phyloP scores from a whole-genome alignment of 2,797 vertebrate genomes.

The Pangasius sanitwongsei region DNA sequence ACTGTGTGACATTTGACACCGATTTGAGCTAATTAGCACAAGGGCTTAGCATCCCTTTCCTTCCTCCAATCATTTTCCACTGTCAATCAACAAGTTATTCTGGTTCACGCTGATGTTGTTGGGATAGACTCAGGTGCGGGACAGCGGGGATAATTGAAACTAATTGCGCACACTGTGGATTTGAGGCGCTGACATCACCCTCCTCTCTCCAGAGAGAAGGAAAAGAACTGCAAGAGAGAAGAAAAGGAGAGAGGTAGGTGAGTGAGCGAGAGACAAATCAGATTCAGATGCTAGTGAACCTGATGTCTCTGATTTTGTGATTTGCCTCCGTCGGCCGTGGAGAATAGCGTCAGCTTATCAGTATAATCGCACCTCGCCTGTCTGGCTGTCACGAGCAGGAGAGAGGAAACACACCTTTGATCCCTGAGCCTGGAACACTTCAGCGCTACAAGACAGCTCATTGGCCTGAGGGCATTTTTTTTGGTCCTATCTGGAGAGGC shows the following conservation, averaged over 20 bases:
- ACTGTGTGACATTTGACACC: conserved; percentile 70
- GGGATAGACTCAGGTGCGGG: conserved; percentile 69
- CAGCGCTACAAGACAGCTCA: conserved; percentile 56
- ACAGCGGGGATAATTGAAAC: conserved; percentile 79
- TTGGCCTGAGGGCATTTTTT: conserved; percentile 65
- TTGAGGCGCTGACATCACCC: conserved; percentile 74
- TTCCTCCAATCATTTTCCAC: conserved; percentile 74
- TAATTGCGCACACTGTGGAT: conserved; percentile 78
- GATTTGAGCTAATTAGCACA: conserved; percentile 74
- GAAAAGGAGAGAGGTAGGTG: conserved; percentile 35
- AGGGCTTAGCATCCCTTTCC: conserved; percentile 67
- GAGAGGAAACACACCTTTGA: conserved; percentile 71
- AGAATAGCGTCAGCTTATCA: conserved; percentile 69
- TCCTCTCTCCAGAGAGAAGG: conserved; percentile 59
- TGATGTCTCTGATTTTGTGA: conserved; percentile 71
- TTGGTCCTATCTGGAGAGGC: conserved; percentile 56
- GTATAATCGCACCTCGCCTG: conserved; percentile 67
- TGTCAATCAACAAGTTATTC: conserved; percentile 83
- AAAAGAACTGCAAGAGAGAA: neutral
- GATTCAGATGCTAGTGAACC: conserved; percentile 78
- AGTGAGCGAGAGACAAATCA: conserved; percentile 53
- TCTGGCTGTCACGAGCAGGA: conserved; percentile 65
- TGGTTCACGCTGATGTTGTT: conserved; percentile 73
- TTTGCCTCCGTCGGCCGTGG: conserved; percentile 44
- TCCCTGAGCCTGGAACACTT: conserved; percentile 63